These are phyloP conservation scores for Pogonomyrmex californicus DNA, from an alignment of 1,140 invertebrate species.

Conservation along the genomic window DNA sequence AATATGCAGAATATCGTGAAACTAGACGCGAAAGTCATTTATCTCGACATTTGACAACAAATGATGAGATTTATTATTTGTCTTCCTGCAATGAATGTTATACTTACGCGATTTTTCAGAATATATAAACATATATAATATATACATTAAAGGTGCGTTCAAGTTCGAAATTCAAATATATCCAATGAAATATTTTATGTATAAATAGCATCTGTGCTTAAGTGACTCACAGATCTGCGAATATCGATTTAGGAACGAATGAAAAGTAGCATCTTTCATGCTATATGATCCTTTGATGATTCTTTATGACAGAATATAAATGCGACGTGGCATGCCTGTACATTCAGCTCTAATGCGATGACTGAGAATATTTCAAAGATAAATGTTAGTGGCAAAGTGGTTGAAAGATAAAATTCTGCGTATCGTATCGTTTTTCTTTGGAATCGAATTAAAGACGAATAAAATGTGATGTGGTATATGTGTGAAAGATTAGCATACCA, in stretches of 20 bases:
- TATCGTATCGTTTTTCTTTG: slow-evolving; percentile 4
- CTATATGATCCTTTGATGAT: slow-evolving; percentile 64
- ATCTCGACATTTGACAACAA: slow-evolving; percentile 15
- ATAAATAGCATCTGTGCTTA: slow-evolving; percentile 1
- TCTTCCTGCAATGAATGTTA: slow-evolving; percentile 1
- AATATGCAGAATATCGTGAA: neutral
- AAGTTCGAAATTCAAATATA: slow-evolving; percentile 12
- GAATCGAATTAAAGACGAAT: slow-evolving; percentile 14
- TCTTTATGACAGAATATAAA: slow-evolving; percentile 61
- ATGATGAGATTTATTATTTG: neutral
- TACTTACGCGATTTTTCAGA: slow-evolving; percentile 44
- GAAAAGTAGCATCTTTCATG: slow-evolving; percentile 68
- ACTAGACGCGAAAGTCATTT: slow-evolving; percentile 14
- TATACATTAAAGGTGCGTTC: slow-evolving; percentile 33
- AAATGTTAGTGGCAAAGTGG: slow-evolving; percentile 36
- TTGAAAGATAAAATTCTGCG: slow-evolving; percentile 19
- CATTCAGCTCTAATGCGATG: slow-evolving; percentile 62
- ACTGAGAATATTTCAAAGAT: slow-evolving; percentile 45
- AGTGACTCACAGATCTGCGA: slow-evolving; percentile 5
- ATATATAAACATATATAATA: slow-evolving; percentile 51
- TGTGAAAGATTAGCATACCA: slow-evolving; percentile 6
- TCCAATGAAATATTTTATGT: slow-evolving; percentile 23
- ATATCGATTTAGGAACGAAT: slow-evolving; percentile 51
- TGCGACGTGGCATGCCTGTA: slow-evolving; percentile 73
- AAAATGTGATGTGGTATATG: slow-evolving; percentile 36